Base-by-base conservation (phyloP, 2,113 vertebrate genomes). In the Perognathus longimembris region DNA sequence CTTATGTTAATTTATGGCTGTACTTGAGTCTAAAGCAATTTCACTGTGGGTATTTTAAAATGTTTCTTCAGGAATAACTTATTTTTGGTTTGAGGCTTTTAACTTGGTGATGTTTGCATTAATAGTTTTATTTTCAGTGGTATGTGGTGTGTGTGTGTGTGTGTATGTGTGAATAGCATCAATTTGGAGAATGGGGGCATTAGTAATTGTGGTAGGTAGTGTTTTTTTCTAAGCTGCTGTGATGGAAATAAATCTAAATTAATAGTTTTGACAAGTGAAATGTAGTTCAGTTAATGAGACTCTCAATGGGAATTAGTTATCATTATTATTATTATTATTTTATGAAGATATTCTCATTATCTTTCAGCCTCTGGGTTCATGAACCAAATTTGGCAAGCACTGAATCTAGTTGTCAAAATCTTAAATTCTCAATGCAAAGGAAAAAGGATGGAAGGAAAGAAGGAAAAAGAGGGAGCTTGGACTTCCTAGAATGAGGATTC, bases 191-290 rank as follows among this genome's bases (percentile, higher is more conserved):
- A 81, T 61, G 66, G 34, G 26, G 11, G 4, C 95, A 97, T 97
- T 95, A 97, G 96, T 96, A 93, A 71, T 85, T 79, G 15, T 64
- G 95, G 86, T 92, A 90, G 93, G 69, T 96, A 95, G 80, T 93
- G 95, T 95, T 96, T 97, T 98, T 97, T 96, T 95, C 92, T 85
- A 88, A 94, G 92, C 93, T 89, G 83, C 93, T 90, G 84, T 90
- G 91, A 79, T 88, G 61, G 70, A 83, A 96, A 97, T 96, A 97
- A 97, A 95, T 97, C 69, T 92, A 97, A 97, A 96, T 95, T 88
- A 97, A 97, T 96, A 96, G 76, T 96, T 96, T 97, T 81, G 38
- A 85, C 50, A 76, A 66, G 59, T 87, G 73, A 94, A 85, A 88
- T 89, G 45, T 66, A 70, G 24, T 85, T 42, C n/a, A 89, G 74